A percentile compares a stretch with the other conserved stretches of the same genome.
Evolutionary conservation across 2,113 vertebrate genomes (phyloP).

Genomic region (Sapajus apella): DNA sequence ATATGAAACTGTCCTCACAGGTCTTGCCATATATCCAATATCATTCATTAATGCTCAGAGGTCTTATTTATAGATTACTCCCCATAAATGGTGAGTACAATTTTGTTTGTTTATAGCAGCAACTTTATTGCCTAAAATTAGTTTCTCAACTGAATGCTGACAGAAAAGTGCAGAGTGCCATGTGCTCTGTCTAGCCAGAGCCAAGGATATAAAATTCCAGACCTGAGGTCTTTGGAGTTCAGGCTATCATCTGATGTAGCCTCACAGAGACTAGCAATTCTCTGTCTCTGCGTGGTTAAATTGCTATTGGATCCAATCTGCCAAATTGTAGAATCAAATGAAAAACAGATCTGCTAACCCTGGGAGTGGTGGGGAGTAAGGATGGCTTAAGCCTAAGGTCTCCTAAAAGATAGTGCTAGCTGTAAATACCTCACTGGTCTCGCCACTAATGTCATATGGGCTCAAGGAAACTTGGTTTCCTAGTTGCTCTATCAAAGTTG

Average conservation of each 20-base stretch:
- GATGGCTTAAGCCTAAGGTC: not conserved
- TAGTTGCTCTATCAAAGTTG: not conserved
- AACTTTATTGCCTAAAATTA: not conserved
- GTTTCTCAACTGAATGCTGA: not conserved
- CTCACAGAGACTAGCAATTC: not conserved
- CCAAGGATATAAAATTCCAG: not conserved
- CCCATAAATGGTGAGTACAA: not conserved
- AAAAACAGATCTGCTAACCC: not conserved
- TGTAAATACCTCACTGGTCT: not conserved
- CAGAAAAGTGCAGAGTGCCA: not conserved
- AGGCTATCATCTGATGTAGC: not conserved
- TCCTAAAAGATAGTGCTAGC: not conserved
- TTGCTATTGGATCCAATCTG: not conserved
- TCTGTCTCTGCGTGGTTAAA: not conserved
- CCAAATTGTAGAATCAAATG: not conserved
- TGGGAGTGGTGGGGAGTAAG: not conserved
- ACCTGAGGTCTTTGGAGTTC: not conserved
- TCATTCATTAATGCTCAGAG: not conserved
- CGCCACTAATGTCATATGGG: not conserved
- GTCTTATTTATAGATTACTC: not conserved
- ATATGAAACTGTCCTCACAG: not conserved
- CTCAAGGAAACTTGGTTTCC: too few species aligned
- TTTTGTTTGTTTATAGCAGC: conserved; percentile 2
- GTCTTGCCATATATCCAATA: not conserved
- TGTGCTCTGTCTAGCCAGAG: not conserved